Base-by-base conservation (phyloP, 2,888 invertebrate genomes). In the Clitarchus hookeri region DNA sequence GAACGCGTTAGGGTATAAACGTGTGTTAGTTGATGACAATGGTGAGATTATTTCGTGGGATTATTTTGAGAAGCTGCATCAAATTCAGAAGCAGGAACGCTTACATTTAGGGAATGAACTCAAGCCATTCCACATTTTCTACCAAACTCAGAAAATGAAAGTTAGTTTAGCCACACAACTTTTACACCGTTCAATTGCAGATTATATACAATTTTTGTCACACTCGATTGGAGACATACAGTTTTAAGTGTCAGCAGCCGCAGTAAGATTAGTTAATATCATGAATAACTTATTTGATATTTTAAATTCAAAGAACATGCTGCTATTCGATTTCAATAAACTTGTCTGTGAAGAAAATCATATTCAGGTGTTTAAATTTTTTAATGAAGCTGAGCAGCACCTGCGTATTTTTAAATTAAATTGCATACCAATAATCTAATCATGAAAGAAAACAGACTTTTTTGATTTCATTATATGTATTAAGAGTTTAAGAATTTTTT, bases 401-500 rank as follows among this genome's bases (percentile, higher is more conserved):
- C 23, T 19, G 6, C 65, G 65, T 16, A 65, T 12, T 23, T 65
- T 19, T 8, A 65, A 65, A 65, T 16, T 65, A 23, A 65, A 65
- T 65, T 65, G 23, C 16, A 13, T 19, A 19, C 65, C 65, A 19
- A 16, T 65, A 23, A 65, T 65, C 65, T 6, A 65, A 9, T 65
- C 65, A 16, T 65, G 65, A 6, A 65, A 19, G 65, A 65, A 65
- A 4, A 65, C 65, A 65, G 65, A 16, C 23, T 65, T 16, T 16
- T 19, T 65, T 12, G 13, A 48, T 48, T 48, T 48, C 48, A 48
- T 83, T 25, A 83, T 83, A n/a, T 83, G 84, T 13, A 83, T 83
- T 83, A 13, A 83, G 9, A 83, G 84, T 44, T 44, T 44, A 12
- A 26, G 44, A 36, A 36, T 25, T 36, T 27, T 27, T 11, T 36